Conservation (phyloP, 2,797 vertebrate species). For the Aythya fuligula region DNA sequence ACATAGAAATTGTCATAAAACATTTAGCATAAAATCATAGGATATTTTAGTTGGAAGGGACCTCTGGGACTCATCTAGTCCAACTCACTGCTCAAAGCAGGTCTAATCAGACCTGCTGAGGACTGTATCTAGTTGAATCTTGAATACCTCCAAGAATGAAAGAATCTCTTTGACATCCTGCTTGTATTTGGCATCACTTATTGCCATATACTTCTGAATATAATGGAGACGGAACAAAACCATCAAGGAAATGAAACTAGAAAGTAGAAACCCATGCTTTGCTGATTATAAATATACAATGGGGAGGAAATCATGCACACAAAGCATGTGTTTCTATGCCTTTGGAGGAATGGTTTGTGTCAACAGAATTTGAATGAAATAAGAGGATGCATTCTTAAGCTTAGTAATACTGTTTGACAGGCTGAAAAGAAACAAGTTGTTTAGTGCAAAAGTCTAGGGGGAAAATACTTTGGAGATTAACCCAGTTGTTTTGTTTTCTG, state of each 20-base stretch:
- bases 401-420: not conserved
- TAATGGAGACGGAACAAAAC: not conserved
- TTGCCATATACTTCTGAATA: not conserved
- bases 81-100: not conserved
- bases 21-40: not conserved
- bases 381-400: not conserved
- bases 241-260: not conserved
- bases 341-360: not conserved
- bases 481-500: not conserved
- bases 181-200: not conserved
- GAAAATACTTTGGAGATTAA: not conserved
- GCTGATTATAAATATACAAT: not conserved
- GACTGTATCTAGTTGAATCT: not conserved
- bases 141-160: not conserved
- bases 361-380: not conserved
- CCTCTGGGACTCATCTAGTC: not conserved
- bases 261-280: rapidly evolving
- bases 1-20: not conserved
- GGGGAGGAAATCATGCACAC: rapidly evolving
- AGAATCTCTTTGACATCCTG: not conserved
- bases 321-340: not conserved
- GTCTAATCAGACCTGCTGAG: not conserved
- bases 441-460: not conserved
- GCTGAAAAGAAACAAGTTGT: not conserved
- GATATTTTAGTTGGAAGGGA: not conserved